Percentiles rank a stretch among this genome's conserved stretches.
These are phyloP conservation scores for Anser cygnoides DNA, from an alignment of 2,113 vertebrate species.

Conservation along the genomic window DNA sequence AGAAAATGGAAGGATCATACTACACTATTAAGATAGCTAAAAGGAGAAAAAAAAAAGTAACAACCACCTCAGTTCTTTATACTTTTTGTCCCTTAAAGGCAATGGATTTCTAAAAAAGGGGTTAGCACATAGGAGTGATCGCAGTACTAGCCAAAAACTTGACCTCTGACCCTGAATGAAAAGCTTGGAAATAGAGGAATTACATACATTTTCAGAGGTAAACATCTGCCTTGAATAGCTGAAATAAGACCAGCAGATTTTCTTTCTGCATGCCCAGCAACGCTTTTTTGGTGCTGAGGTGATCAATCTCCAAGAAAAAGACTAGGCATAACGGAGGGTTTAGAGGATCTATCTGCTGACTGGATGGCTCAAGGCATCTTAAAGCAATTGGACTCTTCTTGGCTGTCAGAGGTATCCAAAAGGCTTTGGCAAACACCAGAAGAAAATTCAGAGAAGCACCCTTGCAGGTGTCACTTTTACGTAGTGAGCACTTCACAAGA, in stretches of 20 bases:
- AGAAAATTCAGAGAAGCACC: not conserved
- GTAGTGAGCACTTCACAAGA: not conserved
- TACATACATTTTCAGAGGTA: not conserved
- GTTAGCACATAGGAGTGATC: not conserved
- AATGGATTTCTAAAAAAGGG: not conserved
- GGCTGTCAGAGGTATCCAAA: not conserved
- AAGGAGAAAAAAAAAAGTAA: not conserved
- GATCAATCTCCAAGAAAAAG: not conserved
- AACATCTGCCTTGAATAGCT: not conserved
- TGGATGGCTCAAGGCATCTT: not conserved
- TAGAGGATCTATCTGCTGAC: not conserved
- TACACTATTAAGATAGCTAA: not conserved
- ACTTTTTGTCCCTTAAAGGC: not conserved
- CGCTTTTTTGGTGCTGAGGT: not conserved
- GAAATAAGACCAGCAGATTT: not conserved
- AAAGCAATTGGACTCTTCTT: not conserved
- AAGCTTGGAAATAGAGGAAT: not conserved
- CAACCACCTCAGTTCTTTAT: not conserved
- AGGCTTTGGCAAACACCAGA: not conserved
- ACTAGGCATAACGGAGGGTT: not conserved
- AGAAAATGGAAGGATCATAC: not conserved
- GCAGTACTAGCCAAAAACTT: not conserved
- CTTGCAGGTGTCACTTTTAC: not conserved
- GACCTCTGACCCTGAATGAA: not conserved
- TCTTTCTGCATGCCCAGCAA: not conserved